Evolutionary conservation across 2,113 vertebrate species (phyloP).

Genomic region (Antidorcas marsupialis): DNA sequence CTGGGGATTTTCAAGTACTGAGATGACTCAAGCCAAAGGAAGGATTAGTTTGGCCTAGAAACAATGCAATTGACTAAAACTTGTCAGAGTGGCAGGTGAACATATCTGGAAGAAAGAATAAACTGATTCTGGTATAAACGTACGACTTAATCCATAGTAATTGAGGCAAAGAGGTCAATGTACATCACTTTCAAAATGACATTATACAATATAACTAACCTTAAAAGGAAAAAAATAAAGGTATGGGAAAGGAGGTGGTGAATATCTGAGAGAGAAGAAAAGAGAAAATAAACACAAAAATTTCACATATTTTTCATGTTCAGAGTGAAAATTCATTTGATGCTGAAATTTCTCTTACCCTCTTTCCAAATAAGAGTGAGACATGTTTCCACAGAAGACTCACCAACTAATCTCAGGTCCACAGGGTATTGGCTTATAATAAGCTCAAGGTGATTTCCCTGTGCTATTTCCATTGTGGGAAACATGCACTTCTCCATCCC

Average conservation of each 20-base stretch:
- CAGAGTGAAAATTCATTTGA: not conserved
- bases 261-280: not conserved
- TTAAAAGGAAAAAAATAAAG: not conserved
- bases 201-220: not conserved
- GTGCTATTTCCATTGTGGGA: not conserved
- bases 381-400: not conserved
- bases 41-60: not conserved
- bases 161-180: not conserved
- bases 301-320: not conserved
- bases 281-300: not conserved
- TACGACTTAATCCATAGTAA: not conserved
- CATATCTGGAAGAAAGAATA: not conserved
- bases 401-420: not conserved
- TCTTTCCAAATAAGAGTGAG: not conserved
- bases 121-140: not conserved
- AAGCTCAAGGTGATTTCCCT: not conserved
- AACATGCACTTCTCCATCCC: not conserved
- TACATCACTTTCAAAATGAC: not conserved
- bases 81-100: fast-evolving
- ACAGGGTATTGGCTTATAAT: not conserved
- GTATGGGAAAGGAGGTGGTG: not conserved
- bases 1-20: not conserved
- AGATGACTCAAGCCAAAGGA: not conserved
- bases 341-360: not conserved
- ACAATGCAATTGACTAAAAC: not conserved